Base-by-base conservation (phyloP, 2,797 vertebrate species). In the Clarias pachynema region DNA sequence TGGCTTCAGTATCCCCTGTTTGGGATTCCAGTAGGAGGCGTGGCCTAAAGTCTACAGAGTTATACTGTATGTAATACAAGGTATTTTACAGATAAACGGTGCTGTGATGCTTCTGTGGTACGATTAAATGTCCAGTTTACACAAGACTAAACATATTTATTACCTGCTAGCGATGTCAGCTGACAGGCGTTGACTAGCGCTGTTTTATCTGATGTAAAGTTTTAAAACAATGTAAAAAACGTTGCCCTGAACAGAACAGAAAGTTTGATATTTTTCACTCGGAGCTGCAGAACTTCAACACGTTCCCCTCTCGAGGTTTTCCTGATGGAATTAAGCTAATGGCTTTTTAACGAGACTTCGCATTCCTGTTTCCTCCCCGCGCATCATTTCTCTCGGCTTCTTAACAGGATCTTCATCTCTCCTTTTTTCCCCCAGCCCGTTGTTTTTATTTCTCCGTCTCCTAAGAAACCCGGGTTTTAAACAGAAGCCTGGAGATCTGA, bases 381-480 rank as follows among this genome's bases (percentile, higher is more conserved):
- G 92, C 91, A 31, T 88, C 53, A 92, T 90, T 89, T 53, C 87
- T 85, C 74, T 84, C 73, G 90, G 91, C 93, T 92, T 91, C 93
- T 95, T 92, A 91, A 94, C 92, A 89, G 37, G 91, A 92, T 93
- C 88, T 91, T 92, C 93, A 91, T 90, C 92, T 91, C 89, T 95
- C 93, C 18, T 80, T 80, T 80, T 53, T 65, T 49, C 2, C 10
- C 44, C 44, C n/a, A 3, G 2, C 10, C 40, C 57, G 63, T 26
- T 66, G 62, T 84, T 84, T 88, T 95, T 96, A 94, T 95, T 93
- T 89, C 93, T 94, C 91, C 86, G 94, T 96, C 95, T 94, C 95
- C 95, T 95, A 95, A 96, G 96, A 95, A 95, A 96, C 96, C 95
- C 95, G 95, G 95, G 95, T 59, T 95, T 95, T 95, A 95, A 96